Evolutionary conservation across 1,140 invertebrate genomes (phyloP), one percentile per base, ranked within the genome.

Genomic region (Phortica variegata): DNA sequence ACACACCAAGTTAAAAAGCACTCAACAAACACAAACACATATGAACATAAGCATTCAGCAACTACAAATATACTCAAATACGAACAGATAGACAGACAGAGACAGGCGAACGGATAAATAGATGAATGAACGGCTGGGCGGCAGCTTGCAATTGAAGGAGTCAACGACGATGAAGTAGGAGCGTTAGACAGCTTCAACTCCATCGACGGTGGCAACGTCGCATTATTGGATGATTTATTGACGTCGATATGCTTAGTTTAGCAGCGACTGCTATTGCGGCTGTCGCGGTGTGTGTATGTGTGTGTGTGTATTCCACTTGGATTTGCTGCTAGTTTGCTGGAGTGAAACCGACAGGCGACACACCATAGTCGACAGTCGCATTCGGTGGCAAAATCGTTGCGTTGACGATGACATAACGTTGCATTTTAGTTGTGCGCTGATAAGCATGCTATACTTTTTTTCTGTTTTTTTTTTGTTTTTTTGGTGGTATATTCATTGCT

Each of bases 181-280:
- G n/a, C n/a, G 26, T 12, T 29, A 12, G 6, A 7, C 6, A 6
- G 26, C 26, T 29, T 6, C 26, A 7, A 51, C 57, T 57, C 58
- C 49, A 58, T 47, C 53, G 52, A 56, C 54, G 47, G 40, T 43
- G 47, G 51, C 59, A 60, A 61, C 62, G 54, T 45, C 59, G 60
- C 61, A 71, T 71, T 71, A 71, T 71, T 61, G 60, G 54, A 71
- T 71, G 66, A 71, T 71, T 71, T 71, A 71, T 71, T 71, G 68
- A 71, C 56, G 66, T 71, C 66, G 66, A 61, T 71, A 61, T 71
- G 68, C 68, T 66, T 63, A 71, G 66, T 68, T 71, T 58, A 65
- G 56, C 52, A 65, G 49, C 51, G 21, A 46, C 52, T 54, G 50
- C 62, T 56, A 66, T 58, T 66, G 65, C 58, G 56, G 51, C 44